Evolutionary conservation across 2,888 invertebrate species (phyloP).

Genomic region (Callimorpha dominula): DNA sequence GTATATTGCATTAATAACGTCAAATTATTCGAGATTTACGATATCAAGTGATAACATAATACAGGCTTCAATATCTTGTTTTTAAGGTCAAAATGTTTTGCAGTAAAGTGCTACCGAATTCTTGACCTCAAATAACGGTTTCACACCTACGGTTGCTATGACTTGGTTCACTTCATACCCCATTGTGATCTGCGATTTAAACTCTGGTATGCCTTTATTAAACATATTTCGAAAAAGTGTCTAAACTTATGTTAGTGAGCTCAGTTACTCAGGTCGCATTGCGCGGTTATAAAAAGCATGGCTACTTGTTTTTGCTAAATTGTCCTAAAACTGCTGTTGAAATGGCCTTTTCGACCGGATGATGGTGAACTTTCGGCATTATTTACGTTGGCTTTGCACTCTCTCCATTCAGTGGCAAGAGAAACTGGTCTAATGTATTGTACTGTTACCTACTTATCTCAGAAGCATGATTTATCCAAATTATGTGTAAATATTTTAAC

Average conservation of each 20-base stretch:
- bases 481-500: not conserved
- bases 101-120: constrained; percentile 26
- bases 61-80: not conserved
- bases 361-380: no score
- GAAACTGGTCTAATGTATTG: not conserved
- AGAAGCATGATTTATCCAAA: no score
- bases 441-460: not conserved
- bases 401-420: not conserved
- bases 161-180: constrained; percentile 6
- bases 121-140: constrained; percentile 30
- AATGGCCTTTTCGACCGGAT: not conserved
- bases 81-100: constrained; percentile 37
- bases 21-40: not conserved
- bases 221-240: no score
- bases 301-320: not conserved
- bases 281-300: not conserved
- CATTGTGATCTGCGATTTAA: not conserved
- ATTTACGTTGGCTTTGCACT: no score
- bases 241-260: not conserved
- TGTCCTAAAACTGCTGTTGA: not conserved
- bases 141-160: constrained; percentile 25
- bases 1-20: not conserved
- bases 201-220: no score
- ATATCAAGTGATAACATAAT: not conserved
- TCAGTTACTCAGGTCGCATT: not conserved